Evolutionary conservation across 2,113 vertebrate genomes (phyloP), one percentile per base, ranked within the genome.

Genomic region (Dasypus novemcinctus): DNA sequence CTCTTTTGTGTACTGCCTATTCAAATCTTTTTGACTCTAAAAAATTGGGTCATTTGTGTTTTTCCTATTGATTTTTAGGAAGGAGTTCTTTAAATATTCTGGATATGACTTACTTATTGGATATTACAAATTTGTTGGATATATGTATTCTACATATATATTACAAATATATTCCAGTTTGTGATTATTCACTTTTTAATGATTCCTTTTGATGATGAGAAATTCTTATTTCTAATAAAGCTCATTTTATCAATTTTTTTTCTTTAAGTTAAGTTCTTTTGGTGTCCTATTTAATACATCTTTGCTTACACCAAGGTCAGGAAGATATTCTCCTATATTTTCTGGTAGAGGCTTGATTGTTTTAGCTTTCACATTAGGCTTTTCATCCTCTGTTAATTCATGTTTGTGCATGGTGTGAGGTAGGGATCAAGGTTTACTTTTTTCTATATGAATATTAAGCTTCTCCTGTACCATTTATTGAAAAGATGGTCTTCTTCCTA

Each of bases 341-440:
- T 95, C 20, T 80, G 8, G 18, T 63, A 87, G 27, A 72, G 81
- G 5, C 3, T 57, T 84, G 49, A 68, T 74, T 91, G 20, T 74
- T 96, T 87, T 69, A 49, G 33, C 49, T 12, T n/a, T 74, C 21
- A 43, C 8, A 41, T 69, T 68, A 85, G 57, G 31, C 14, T 31
- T 95, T 79, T 85, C 66, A 82, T 64, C 71, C 2, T 38, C 63
- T 94, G 76, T 21, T n/a, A 82, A 31, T 90, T 96, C 31, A 20
- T 78, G 46, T 87, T 64, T 72, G 36, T 96, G 43, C n/a, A 54
- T 74, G 7, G 43, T 83, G 9, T 92, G 43, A 49, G 38, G 36
- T 80, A 25, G 7, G 29, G 43, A 81, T 71, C 31, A 79, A 93
- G 3, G 20, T 64, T 90, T 12, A 57, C 17, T 96, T 81, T 75